phyloP scores from a whole-genome alignment of 2,888 invertebrate genomes.

The Stenodema calcarata region DNA sequence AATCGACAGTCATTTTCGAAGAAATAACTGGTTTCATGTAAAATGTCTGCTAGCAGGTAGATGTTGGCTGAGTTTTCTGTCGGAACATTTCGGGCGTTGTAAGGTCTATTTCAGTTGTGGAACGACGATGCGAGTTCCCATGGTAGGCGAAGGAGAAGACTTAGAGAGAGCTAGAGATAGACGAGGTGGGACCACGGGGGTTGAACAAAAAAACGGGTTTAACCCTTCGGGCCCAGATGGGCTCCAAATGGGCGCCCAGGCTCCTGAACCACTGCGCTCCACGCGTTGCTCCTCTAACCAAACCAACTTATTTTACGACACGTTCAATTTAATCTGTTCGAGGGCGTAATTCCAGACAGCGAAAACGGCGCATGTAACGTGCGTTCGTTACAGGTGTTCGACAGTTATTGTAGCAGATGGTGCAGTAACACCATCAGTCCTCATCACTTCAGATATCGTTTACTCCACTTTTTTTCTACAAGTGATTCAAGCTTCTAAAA shows the following conservation, averaged over 20 bases:
- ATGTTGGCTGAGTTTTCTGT: background rate
- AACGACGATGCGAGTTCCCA: background rate
- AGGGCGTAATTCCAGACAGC: too few species aligned
- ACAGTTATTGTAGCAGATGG: too few species aligned
- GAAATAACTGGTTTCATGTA: too few species aligned
- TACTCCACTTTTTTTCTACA: too few species aligned
- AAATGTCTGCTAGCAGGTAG: too few species aligned
- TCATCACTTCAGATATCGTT: too few species aligned
- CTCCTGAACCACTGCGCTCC: background rate
- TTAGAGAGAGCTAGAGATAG: background rate
- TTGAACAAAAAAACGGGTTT: background rate
- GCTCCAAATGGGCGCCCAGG: background rate
- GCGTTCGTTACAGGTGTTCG: too few species aligned
- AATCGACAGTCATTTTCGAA: too few species aligned
- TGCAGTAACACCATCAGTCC: too few species aligned
- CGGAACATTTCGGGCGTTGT: background rate
- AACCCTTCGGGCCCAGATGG: background rate
- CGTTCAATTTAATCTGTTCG: too few species aligned
- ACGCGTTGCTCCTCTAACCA: background rate
- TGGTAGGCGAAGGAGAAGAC: background rate
- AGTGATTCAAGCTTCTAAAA: too few species aligned
- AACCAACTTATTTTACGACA: background rate
- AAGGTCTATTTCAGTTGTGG: background rate
- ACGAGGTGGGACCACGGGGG: background rate
- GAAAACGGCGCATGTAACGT: too few species aligned